These are phyloP conservation scores for Malacoctenus gilli DNA, from an alignment of 2,797 vertebrate species.

Conservation along the genomic window DNA sequence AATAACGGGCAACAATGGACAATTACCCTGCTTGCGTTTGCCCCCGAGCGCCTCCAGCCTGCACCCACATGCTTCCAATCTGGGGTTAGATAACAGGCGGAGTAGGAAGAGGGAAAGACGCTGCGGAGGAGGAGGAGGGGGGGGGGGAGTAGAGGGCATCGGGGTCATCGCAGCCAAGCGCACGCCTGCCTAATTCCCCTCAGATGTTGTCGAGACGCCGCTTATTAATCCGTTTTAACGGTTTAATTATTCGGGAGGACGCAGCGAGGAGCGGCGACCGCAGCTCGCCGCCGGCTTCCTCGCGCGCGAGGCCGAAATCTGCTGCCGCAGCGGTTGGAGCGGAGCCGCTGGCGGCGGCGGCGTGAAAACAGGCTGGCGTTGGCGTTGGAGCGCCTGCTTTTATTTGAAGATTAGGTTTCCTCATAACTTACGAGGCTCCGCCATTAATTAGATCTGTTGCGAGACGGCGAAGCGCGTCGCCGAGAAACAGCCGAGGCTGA, in stretches of 20 bases:
- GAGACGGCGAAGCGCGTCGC: no score
- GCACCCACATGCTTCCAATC: conserved; percentile 42
- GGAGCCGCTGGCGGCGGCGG: no score
- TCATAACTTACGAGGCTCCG: conserved; percentile 52
- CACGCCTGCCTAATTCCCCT: conserved; percentile 60
- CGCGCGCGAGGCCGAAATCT: no score
- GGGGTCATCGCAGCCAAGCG: conserved; percentile 52
- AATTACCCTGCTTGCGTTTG: conserved; percentile 13
- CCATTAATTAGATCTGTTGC: conserved; percentile 54
- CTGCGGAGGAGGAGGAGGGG: conserved; percentile 17
- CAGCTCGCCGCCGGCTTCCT: conserved; percentile 38
- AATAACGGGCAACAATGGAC: conserved; percentile 31
- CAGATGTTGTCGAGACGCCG: conserved; percentile 71
- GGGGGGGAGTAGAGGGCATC: conserved; percentile 42
- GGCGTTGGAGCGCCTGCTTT: conserved; percentile 45
- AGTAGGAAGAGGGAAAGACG: not conserved
- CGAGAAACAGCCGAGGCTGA: conserved; percentile 37
- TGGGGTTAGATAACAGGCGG: conserved; percentile 10
- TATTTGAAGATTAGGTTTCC: conserved; percentile 54
- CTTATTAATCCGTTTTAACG: conserved; percentile 71
- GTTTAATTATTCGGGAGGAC: conserved; percentile 75
- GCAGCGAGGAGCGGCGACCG: conserved; percentile 57
- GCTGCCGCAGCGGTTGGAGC: no score
- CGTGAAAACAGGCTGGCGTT: no score
- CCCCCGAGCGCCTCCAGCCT: conserved; percentile 18